phyloP scores from a whole-genome alignment of 1,140 invertebrate species.

The Aphis gossypii region DNA sequence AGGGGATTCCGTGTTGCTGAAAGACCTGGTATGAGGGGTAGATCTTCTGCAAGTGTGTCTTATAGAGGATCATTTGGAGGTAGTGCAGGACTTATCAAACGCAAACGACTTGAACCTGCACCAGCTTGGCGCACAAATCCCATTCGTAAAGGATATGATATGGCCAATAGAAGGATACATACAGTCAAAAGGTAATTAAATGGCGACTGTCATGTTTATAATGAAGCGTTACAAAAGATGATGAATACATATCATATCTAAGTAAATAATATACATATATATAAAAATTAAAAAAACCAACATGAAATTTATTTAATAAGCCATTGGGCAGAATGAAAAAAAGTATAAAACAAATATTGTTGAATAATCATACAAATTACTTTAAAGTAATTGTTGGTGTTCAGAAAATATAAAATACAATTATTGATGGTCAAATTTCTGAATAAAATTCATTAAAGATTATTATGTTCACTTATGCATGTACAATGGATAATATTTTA shows the following conservation, averaged over 20 bases:
- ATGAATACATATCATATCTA: conserved; percentile 36
- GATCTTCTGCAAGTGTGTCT: conserved; percentile 37
- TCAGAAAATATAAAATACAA: conserved; percentile 34
- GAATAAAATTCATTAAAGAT: conserved; percentile 46
- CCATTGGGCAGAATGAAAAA: conserved; percentile 41
- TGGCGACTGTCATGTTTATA: conserved; percentile 48
- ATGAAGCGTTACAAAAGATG: conserved; percentile 45
- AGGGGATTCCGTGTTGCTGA: conserved; percentile 53
- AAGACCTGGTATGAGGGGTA: conserved; percentile 52
- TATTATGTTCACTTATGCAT: neutral
- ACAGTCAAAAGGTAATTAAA: conserved; percentile 57
- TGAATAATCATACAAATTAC: conserved; percentile 9
- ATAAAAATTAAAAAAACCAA: neutral
- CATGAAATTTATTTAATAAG: conserved; percentile 16
- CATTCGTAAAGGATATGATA: conserved; percentile 55
- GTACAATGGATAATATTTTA: conserved; percentile 37
- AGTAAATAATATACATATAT: conserved; percentile 21
- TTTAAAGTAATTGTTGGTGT: conserved; percentile 24
- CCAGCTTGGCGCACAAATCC: conserved; percentile 42
- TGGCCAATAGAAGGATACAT: conserved; percentile 53
- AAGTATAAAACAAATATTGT: conserved; percentile 26
- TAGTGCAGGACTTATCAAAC: conserved; percentile 48
- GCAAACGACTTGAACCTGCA: conserved; percentile 51
- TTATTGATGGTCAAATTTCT: neutral
- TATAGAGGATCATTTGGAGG: conserved; percentile 55